Conservation (phyloP, 2,113 vertebrate species). For the Tupaia chinensis region DNA sequence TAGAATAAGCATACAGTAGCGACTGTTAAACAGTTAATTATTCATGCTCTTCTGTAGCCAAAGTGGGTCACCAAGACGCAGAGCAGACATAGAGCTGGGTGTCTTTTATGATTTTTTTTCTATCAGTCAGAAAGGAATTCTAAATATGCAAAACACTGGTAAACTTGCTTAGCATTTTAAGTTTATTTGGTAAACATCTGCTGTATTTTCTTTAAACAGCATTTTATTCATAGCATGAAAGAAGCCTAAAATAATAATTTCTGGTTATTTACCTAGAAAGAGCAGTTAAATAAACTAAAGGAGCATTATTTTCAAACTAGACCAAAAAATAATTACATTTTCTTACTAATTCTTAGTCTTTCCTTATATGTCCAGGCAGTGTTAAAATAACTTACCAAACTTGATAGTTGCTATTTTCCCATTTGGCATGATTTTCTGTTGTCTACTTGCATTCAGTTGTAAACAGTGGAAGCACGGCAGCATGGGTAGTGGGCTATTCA, state of each 20-base stretch:
- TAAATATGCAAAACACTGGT: background rate
- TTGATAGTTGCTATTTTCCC: background rate
- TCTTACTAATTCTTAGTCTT: conserved; percentile 25
- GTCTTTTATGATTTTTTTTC: background rate
- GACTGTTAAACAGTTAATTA: background rate
- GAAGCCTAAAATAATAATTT: background rate
- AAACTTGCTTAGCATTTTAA: background rate
- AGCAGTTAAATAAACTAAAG: background rate
- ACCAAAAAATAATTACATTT: background rate
- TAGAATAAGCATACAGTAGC: background rate
- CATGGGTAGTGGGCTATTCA: background rate
- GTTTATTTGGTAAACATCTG: conserved; percentile 12
- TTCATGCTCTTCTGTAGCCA: background rate
- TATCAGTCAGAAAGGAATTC: background rate
- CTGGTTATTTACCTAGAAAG: background rate
- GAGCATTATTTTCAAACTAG: conserved; percentile 36
- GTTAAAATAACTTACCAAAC: conserved; percentile 23
- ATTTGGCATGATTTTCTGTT: background rate
- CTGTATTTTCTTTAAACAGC: background rate
- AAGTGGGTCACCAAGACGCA: background rate
- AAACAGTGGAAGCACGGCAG: background rate
- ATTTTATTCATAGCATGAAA: background rate
- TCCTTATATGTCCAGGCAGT: conserved; percentile 10
- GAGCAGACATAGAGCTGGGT: background rate
- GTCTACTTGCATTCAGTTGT: background rate